Conservation (phyloP, 2,113 vertebrate species). For the Theristicus caerulescens region DNA sequence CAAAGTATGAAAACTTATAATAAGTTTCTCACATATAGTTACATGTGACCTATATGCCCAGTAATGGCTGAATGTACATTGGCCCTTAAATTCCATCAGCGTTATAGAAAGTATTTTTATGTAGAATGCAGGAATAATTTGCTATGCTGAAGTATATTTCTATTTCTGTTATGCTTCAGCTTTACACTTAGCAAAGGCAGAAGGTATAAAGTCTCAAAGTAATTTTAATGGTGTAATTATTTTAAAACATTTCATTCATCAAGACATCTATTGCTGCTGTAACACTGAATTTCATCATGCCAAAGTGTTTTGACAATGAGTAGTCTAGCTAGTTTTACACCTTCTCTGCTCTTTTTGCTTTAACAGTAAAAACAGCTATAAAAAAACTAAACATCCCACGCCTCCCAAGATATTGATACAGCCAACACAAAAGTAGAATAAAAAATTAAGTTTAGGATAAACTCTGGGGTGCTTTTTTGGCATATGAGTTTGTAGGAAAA, state of each 20-base stretch:
- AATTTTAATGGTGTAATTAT: background rate
- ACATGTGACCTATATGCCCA: background rate
- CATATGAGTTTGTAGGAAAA: background rate
- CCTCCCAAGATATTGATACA: background rate
- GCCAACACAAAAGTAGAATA: background rate
- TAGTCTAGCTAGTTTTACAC: background rate
- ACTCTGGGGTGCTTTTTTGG: background rate
- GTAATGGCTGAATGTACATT: background rate
- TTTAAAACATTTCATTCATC: background rate
- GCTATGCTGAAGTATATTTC: background rate
- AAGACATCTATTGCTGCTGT: background rate
- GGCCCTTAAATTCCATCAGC: background rate
- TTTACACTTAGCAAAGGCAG: background rate
- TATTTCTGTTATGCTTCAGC: background rate
- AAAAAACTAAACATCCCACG: accelerated
- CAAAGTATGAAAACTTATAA: background rate
- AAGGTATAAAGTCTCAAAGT: background rate
- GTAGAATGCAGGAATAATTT: background rate
- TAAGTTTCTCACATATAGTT: background rate
- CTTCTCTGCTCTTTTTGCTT: background rate
- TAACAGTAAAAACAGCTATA: background rate
- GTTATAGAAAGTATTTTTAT: background rate
- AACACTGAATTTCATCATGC: background rate
- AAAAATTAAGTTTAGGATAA: background rate
- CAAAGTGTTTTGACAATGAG: background rate